Evolutionary conservation across 2,888 invertebrate species (phyloP).

Genomic region (Machimus atricapillus): DNA sequence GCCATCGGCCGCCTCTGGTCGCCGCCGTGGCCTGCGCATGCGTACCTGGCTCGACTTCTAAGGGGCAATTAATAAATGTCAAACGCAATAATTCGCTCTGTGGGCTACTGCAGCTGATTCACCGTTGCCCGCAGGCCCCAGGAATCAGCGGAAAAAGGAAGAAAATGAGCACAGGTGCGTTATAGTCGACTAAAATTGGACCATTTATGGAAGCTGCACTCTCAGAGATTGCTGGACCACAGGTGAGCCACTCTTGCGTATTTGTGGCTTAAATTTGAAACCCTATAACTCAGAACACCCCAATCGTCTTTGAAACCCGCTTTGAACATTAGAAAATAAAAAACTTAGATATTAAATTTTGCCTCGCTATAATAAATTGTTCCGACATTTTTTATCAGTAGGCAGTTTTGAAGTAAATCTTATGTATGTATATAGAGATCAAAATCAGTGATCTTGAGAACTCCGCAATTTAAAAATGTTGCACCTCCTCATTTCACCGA

Average conservation of each 20-base stretch:
- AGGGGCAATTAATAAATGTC: conserved; percentile 47
- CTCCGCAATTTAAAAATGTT: too few species aligned
- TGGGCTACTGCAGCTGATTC: conserved; percentile 19
- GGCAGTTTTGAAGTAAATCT: too few species aligned
- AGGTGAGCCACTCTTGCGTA: neutral
- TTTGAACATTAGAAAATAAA: neutral
- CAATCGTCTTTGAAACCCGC: neutral
- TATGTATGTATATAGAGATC: too few species aligned
- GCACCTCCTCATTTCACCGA: too few species aligned
- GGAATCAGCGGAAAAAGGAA: neutral
- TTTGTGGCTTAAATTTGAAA: neutral
- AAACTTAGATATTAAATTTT: too few species aligned
- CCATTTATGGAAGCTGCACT: neutral
- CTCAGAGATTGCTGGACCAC: neutral
- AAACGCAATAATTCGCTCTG: conserved; percentile 44
- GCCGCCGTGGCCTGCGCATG: neutral
- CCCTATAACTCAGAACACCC: neutral
- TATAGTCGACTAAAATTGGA: conserved; percentile 15
- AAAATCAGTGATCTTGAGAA: too few species aligned
- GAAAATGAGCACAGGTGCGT: conserved; percentile 22
- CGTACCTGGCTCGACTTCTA: conserved; percentile 17
- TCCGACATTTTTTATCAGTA: too few species aligned
- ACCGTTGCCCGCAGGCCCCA: neutral
- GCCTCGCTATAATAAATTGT: too few species aligned
- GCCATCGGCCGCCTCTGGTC: neutral